A percentile compares a stretch with the other conserved stretches of the same genome.
Conservation (phyloP, 2,888 invertebrate species). For the Pseudanteris insignis region DNA sequence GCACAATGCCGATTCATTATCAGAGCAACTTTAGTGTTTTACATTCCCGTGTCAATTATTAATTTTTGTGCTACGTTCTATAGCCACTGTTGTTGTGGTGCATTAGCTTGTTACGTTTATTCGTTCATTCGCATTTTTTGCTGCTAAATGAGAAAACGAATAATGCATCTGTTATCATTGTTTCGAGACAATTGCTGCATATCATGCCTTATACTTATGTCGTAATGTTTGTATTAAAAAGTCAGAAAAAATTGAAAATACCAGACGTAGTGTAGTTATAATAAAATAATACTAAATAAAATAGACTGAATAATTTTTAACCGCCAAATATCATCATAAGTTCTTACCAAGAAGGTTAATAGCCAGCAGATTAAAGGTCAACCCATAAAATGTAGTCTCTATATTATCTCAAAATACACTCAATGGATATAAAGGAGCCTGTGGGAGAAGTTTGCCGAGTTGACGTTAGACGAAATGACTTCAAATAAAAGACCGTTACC, state of each 20-base stretch:
- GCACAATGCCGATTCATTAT: slow-evolving; percentile 14
- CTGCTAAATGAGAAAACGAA: background rate
- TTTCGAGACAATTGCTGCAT: no score
- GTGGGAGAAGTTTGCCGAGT: slow-evolving; percentile 23
- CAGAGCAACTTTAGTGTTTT: slow-evolving; percentile 8
- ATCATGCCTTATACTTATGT: no score
- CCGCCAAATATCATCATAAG: background rate
- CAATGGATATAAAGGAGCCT: slow-evolving; percentile 24
- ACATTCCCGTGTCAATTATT: slow-evolving; percentile 15
- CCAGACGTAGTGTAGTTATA: no score
- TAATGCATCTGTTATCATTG: background rate
- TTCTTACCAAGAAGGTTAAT: slow-evolving; percentile 1
- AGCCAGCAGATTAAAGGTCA: slow-evolving; percentile 21
- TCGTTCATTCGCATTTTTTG: background rate
- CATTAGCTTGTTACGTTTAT: background rate
- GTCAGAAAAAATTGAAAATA: no score
- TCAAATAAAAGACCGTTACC: slow-evolving; percentile 36
- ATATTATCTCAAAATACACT: slow-evolving; percentile 4
- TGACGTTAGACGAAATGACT: slow-evolving; percentile 35
- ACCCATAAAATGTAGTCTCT: slow-evolving; percentile 24
- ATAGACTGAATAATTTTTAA: no score
- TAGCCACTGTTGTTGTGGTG: slow-evolving; percentile 2
- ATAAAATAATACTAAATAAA: no score
- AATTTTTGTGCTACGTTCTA: slow-evolving; percentile 11
- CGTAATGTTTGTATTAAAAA: no score